A percentile compares a stretch with the other conserved stretches of the same genome.
These are phyloP conservation scores for Tachycineta bicolor DNA, from an alignment of 2,113 vertebrate genomes.

Conservation along the genomic window DNA sequence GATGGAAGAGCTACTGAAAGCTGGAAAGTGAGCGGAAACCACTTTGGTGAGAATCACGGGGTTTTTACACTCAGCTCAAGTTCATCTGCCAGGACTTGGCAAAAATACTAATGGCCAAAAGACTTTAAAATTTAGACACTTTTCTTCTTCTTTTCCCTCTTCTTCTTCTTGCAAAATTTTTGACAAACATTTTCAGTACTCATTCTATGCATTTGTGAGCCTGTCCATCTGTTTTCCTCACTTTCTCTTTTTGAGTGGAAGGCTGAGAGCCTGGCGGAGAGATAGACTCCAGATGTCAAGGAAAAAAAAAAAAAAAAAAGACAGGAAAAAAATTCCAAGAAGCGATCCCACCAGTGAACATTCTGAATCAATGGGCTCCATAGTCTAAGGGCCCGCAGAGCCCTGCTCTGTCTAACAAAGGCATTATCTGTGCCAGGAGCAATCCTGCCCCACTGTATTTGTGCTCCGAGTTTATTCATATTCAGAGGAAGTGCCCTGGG, in stretches of 20 bases:
- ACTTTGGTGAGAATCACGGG: background rate
- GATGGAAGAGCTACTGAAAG: background rate
- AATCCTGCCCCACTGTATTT: slow-evolving; percentile 50
- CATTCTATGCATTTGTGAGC: background rate
- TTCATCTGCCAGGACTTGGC: slow-evolving; percentile 49
- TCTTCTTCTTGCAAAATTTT: background rate
- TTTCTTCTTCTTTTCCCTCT: background rate
- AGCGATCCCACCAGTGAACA: slow-evolving; percentile 48
- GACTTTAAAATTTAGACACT: slow-evolving; percentile 24
- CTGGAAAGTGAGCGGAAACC: background rate
- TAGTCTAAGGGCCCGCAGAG: slow-evolving; percentile 2
- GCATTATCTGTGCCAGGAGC: slow-evolving; percentile 62
- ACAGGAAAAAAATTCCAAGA: background rate
- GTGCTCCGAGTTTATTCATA: slow-evolving; percentile 81
- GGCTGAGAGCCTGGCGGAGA: slow-evolving; percentile 33
- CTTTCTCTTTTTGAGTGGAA: background rate
- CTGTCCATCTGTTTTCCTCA: background rate
- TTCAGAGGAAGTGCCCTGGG: slow-evolving; percentile 88
- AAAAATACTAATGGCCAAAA: slow-evolving; percentile 65
- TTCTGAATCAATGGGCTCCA: slow-evolving; percentile 71
- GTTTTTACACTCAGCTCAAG: background rate
- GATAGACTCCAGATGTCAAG: slow-evolving; percentile 81
- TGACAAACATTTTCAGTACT: background rate
- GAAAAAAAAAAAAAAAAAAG: background rate
- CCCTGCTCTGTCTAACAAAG: slow-evolving; percentile 47